phyloP scores from a whole-genome alignment of 2,113 vertebrate species.

The Galeopterus variegatus region DNA sequence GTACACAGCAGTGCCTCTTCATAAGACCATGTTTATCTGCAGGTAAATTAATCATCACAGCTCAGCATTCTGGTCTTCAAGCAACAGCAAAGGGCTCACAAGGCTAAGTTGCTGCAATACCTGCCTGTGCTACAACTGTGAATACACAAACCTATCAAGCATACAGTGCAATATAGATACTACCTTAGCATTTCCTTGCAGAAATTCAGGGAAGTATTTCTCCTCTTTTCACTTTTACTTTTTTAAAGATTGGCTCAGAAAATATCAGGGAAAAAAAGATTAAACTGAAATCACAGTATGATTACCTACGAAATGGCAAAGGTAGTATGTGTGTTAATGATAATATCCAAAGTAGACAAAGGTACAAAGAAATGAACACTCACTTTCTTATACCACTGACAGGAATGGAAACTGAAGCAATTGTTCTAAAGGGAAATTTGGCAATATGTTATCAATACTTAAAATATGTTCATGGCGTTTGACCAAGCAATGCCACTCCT shows the following conservation, averaged over 20 bases:
- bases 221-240: neutral
- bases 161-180: neutral
- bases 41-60: neutral
- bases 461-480: neutral
- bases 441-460: neutral
- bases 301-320: neutral
- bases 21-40: neutral
- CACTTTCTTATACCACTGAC: neutral
- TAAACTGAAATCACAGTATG: slow-evolving; percentile 30
- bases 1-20: neutral
- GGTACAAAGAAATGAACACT: slow-evolving; percentile 28
- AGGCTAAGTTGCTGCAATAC: neutral
- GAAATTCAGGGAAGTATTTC: neutral
- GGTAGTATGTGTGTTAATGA: neutral
- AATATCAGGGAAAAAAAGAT: neutral
- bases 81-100: neutral
- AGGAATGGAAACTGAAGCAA: neutral
- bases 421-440: slow-evolving; percentile 26
- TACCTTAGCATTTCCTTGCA: neutral
- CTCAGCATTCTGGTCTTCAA: neutral
- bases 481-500: neutral
- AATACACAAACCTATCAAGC: neutral
- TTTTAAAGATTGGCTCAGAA: slow-evolving; percentile 33
- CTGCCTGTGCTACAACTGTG: too few relatives aligned
- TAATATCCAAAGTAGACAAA: neutral